Conservation (phyloP, 1,140 invertebrate species). For the Calliopsis andreniformis region DNA sequence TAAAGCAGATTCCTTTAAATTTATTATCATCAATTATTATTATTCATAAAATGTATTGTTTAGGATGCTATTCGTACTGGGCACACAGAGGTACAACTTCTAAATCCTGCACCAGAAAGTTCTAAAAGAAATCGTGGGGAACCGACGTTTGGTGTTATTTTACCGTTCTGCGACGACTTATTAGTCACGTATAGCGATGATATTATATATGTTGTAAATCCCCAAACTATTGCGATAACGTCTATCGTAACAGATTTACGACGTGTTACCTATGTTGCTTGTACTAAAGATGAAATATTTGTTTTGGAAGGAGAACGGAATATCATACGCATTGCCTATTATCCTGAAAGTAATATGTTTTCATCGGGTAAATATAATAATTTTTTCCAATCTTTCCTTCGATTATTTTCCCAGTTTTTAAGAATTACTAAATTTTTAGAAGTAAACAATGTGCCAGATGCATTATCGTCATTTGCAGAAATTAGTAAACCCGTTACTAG, state of each 20-base stretch:
- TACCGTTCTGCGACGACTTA: constrained; percentile 86
- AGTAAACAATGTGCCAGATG: constrained; percentile 59
- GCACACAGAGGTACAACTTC: constrained; percentile 84
- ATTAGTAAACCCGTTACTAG: constrained; percentile 76
- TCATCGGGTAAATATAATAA: constrained; percentile 63
- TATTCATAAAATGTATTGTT: constrained; percentile 45
- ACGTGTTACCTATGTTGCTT: constrained; percentile 83
- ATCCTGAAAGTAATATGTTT: constrained; percentile 79
- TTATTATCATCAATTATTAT: constrained; percentile 29
- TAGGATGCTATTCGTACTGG: constrained; percentile 84
- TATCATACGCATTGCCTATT: constrained; percentile 85
- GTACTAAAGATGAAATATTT: constrained; percentile 90
- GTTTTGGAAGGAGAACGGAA: constrained; percentile 87
- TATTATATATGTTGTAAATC: constrained; percentile 89
- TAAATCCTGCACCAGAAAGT: constrained; percentile 84
- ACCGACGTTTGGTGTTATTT: constrained; percentile 86
- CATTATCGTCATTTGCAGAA: constrained; percentile 71
- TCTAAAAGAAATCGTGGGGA: constrained; percentile 82
- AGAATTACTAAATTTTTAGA: constrained; percentile 42
- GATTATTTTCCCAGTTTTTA: background rate
- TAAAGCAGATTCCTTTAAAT: constrained; percentile 19
- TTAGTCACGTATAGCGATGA: constrained; percentile 89
- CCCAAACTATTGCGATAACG: constrained; percentile 80
- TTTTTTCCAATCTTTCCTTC: background rate
- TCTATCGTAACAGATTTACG: constrained; percentile 81